Base-by-base conservation (phyloP, 2,888 invertebrate species). In the Phortica magna region DNA sequence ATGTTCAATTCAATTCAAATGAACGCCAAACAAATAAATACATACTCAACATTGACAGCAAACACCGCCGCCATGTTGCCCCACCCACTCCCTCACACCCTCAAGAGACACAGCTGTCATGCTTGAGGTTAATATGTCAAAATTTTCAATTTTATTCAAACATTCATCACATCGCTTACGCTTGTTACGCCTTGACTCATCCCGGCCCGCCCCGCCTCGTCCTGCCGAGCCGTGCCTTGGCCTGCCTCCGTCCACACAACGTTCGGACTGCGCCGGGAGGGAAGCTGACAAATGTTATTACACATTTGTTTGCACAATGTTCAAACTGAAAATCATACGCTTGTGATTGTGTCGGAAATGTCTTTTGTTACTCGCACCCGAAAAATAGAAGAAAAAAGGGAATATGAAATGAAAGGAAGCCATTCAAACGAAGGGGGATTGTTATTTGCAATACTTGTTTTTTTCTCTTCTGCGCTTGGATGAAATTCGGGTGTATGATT, bases 251-350 rank as follows among this genome's bases (percentile, higher is more conserved):
- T 31, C 31, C 31, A 31, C 31, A 31, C 31, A 31, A 31, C 31
- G 31, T 31, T 31, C 31, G 31, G 31, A 48, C 48, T 48, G 14
- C 64, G 14, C 9, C 31, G 14, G 64, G 12, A 64, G 14, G 42
- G 9, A 48, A 12, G 48, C 42, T 31, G 53, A 71, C 55, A 71
- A 71, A 71, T 55, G 70, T 71, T 55, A 55, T 71, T 53, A 71
- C 70, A 71, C 53, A 71, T 71, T 71, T 71, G 70, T 71, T 71
- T 71, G n/a, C 70, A 71, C 55, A 71, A 55, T 71, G 55, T 71
- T 71, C 55, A 6, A 55, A 39, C 39, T 71, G 70, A 53, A 55
- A 55, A 48, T 22, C 70, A 53, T 53, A 71, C 17, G 55, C 55
- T 53, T 31, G 10, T 61, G 61, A 19, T 61, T 17, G 61, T 61